phyloP scores from a whole-genome alignment of 2,797 vertebrate species.

The Acanthornis magna region DNA sequence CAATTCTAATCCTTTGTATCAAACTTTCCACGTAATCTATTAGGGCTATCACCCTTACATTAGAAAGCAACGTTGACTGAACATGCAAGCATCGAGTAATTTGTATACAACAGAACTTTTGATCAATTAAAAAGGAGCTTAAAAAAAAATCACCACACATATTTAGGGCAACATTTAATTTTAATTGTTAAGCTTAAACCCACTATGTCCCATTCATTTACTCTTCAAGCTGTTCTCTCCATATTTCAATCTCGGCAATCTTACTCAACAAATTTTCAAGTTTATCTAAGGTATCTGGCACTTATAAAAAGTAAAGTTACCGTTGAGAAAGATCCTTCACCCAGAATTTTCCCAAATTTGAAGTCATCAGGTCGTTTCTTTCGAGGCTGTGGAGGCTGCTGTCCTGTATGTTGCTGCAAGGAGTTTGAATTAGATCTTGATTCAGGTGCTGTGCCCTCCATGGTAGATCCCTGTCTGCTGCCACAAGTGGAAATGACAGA shows the following conservation, averaged over 20 bases:
- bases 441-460: conserved; percentile 85
- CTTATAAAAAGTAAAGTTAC: conserved; percentile 70
- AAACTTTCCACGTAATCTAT: neutral
- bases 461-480: conserved; percentile 85
- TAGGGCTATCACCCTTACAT: neutral
- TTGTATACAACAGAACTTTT: neutral
- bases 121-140: neutral
- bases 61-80: neutral
- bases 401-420: conserved; percentile 78
- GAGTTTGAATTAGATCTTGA: conserved; percentile 76
- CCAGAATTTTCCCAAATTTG: conserved; percentile 96
- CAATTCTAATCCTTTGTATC: neutral
- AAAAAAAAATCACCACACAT: neutral
- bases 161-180: neutral
- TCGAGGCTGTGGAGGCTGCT: conserved; percentile 85
- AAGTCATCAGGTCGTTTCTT: conserved; percentile 98
- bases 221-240: neutral
- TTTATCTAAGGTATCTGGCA: neutral
- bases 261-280: neutral
- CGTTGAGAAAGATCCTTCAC: conserved; percentile 98
- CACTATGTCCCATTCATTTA: neutral
- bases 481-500: conserved; percentile 86
- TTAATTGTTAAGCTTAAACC: neutral
- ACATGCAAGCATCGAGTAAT: neutral
- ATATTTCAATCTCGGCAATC: neutral